Percentiles rank a stretch among this genome's conserved stretches.
These are phyloP conservation scores for Yponomeuta cagnagella DNA, from an alignment of 2,888 invertebrate genomes.

Conservation along the genomic window DNA sequence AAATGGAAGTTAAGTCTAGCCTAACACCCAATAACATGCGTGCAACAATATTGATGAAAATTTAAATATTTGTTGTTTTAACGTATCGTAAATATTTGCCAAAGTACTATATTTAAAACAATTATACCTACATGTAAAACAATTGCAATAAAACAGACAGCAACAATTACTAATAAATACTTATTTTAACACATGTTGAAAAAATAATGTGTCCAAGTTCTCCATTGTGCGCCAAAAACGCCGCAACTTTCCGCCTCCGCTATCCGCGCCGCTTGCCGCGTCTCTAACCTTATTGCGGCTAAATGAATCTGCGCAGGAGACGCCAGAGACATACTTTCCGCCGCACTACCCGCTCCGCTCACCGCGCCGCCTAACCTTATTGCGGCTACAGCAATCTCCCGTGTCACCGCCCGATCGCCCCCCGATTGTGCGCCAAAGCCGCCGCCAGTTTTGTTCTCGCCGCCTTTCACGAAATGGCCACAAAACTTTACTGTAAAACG, in stretches of 20 bases:
- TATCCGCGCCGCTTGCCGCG: background rate
- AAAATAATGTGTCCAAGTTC: background rate
- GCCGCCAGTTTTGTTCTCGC: conserved; percentile 45
- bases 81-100: no score
- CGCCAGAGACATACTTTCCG: background rate
- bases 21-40: no score
- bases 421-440: conserved; percentile 45
- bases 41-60: no score
- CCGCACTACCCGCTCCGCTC: background rate
- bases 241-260: no score
- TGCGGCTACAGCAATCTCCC: conserved; percentile 20
- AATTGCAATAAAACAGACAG: no score
- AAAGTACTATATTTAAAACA: no score
- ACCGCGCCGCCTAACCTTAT: background rate
- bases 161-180: no score
- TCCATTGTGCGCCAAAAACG: background rate
- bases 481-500: conserved; percentile 2
- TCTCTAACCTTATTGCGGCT: background rate
- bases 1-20: no score
- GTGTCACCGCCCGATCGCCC: conserved; percentile 42
- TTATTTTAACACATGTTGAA: no score
- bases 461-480: conserved; percentile 24
- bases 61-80: no score
- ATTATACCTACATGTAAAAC: no score
- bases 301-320: no score